phyloP scores from a whole-genome alignment of 2,113 vertebrate species.

The Saguinus imperator region DNA sequence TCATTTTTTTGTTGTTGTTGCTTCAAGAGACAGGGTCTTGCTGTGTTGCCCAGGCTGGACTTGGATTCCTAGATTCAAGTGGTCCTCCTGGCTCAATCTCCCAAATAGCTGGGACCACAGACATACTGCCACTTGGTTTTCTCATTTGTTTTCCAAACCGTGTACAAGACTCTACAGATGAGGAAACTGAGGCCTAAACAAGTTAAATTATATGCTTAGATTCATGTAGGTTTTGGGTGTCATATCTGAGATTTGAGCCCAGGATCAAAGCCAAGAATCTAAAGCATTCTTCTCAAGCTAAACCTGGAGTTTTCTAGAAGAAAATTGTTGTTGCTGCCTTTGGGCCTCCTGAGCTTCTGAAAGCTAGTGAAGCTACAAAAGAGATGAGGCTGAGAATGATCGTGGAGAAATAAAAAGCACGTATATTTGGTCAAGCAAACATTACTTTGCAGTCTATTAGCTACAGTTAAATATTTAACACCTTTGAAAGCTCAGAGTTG shows the following conservation, averaged over 20 bases:
- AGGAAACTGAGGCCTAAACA: background rate
- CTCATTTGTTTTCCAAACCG: background rate
- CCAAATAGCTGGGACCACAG: background rate
- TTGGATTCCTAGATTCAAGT: background rate
- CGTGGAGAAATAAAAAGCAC: background rate
- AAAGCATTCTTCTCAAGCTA: background rate
- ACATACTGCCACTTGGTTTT: background rate
- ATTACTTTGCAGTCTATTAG: constrained; percentile 56
- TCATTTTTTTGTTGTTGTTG: background rate
- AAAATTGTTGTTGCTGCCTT: background rate
- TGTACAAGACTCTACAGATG: background rate
- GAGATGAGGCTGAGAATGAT: background rate
- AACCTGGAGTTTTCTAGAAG: background rate
- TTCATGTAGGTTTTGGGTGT: background rate
- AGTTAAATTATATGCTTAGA: background rate
- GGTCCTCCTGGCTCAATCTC: background rate
- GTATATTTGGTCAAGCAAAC: background rate
- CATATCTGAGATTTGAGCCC: background rate
- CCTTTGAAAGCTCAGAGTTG: constrained; percentile 45
- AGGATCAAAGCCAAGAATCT: background rate
- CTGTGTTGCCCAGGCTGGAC: background rate
- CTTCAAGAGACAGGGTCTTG: background rate
- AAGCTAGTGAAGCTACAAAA: background rate
- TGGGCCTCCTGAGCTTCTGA: background rate
- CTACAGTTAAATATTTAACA: constrained; percentile 62